phyloP scores from a whole-genome alignment of 1,140 invertebrate species.

The Brachionus rotundiformis region DNA sequence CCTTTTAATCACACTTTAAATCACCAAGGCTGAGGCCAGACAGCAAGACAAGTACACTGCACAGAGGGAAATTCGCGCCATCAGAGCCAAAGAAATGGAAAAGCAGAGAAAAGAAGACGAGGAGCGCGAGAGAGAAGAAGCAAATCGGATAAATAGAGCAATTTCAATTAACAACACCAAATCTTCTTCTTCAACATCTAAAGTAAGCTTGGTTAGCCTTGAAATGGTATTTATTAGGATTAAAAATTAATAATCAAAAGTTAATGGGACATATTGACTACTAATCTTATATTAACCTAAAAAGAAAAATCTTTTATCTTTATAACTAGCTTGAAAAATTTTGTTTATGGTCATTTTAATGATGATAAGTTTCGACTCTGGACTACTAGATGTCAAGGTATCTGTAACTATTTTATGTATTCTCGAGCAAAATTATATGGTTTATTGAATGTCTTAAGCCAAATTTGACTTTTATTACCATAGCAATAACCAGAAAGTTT shows the following conservation, averaged over 20 bases:
- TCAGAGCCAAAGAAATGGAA: conserved; percentile 48
- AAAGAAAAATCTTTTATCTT: not conserved
- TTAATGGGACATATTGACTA: not conserved
- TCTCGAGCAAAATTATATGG: too few species aligned
- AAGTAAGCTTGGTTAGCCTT: not conserved
- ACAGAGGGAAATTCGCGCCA: conserved; percentile 41
- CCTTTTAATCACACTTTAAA: not conserved
- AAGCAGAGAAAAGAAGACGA: conserved; percentile 46
- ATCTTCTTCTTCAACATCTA: not conserved
- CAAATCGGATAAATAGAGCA: conserved; percentile 13
- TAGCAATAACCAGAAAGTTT: not conserved
- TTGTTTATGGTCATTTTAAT: not conserved
- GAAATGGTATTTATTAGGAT: not conserved
- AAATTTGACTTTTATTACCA: too few species aligned
- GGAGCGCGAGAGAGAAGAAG: conserved; percentile 22
- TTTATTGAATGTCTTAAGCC: too few species aligned
- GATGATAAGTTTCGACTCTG: not conserved
- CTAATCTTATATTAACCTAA: not conserved
- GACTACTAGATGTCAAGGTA: not conserved
- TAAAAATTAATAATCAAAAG: conserved; percentile 11
- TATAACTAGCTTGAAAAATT: not conserved
- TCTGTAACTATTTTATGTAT: not conserved
- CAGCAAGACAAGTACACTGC: conserved; percentile 48
- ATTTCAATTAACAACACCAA: not conserved
- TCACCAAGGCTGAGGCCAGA: conserved; percentile 1